Evolutionary conservation across 92 coral and sea anemone species (phyloP).

Genomic region (Parazoanthus swiftii): DNA sequence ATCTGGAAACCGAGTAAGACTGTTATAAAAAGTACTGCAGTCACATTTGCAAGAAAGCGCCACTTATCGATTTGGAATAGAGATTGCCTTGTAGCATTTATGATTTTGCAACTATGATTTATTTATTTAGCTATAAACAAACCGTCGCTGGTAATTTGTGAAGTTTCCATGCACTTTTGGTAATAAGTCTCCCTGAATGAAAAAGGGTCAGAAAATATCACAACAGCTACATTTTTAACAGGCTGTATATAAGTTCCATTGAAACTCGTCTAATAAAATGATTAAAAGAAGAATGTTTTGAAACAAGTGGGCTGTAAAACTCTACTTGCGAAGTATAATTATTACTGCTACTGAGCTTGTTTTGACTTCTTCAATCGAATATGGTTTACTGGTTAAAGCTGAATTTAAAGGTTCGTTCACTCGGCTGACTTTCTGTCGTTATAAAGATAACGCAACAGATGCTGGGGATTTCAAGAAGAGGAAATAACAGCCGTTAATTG

Average conservation of each 20-base stretch:
- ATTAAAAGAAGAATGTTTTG: neutral
- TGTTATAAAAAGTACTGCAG: neutral
- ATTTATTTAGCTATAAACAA: neutral
- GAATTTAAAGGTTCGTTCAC: too few species aligned
- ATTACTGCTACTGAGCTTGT: neutral
- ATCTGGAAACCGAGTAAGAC: neutral
- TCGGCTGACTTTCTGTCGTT: too few species aligned
- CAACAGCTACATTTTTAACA: neutral
- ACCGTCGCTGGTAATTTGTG: slow-evolving; percentile 3
- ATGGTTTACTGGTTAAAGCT: too few species aligned
- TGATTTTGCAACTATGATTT: neutral
- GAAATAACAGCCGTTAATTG: too few species aligned
- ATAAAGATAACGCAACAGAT: too few species aligned
- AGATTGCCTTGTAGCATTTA: neutral
- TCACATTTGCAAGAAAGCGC: neutral
- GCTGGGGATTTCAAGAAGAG: too few species aligned
- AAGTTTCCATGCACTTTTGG: neutral
- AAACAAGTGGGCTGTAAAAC: neutral
- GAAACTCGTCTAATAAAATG: neutral
- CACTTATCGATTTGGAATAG: neutral
- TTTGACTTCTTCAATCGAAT: too few species aligned
- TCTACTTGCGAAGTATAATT: neutral
- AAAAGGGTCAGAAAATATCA: neutral
- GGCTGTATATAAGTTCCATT: neutral
- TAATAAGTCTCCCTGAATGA: neutral